Evolutionary conservation across 2,888 invertebrate species (phyloP), one percentile per base, ranked within the genome.

Genomic region (Chamaedrilus cognettii): DNA sequence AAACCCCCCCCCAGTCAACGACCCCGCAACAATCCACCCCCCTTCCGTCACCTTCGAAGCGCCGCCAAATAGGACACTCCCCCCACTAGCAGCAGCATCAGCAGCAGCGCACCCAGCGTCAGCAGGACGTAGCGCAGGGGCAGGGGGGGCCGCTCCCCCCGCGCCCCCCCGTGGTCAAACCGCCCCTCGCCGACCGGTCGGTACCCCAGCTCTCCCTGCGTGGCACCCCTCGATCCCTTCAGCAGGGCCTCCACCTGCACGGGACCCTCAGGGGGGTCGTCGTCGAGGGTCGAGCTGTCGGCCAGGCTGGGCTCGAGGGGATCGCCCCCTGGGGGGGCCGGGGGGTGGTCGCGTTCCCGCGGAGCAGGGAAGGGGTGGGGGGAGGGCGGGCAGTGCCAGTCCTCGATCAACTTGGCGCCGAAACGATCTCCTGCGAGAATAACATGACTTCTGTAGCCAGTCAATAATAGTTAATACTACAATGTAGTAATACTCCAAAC

Each of bases 401-500:
- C 55, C 28, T 52, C 55, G 7, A 52, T 52, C 55, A 26, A 23
- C 55, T 52, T 52, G 26, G 55, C 55, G 7, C 55, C 55, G 7
- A 5, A 19, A 7, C 26, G 19, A 26, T 52, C 55, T 52, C 26
- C 55, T 52, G 55, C n/a, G n/a, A n/a, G n/a, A n/a, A n/a, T n/a
- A n/a, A n/a, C n/a, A n/a, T n/a, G n/a, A n/a, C n/a, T n/a, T n/a
- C n/a, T n/a, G n/a, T n/a, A n/a, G n/a, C n/a, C n/a, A n/a, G n/a
- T n/a, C n/a, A n/a, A n/a, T n/a, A n/a, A n/a, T n/a, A n/a, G n/a
- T n/a, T n/a, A n/a, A n/a, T n/a, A n/a, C n/a, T n/a, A n/a, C n/a
- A n/a, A n/a, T n/a, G n/a, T n/a, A n/a, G n/a, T n/a, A n/a, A n/a
- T n/a, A n/a, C n/a, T n/a, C n/a, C n/a, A n/a, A n/a, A n/a, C n/a